Conservation (phyloP, 2,113 vertebrate species). For the Oncorhynchus keta region DNA sequence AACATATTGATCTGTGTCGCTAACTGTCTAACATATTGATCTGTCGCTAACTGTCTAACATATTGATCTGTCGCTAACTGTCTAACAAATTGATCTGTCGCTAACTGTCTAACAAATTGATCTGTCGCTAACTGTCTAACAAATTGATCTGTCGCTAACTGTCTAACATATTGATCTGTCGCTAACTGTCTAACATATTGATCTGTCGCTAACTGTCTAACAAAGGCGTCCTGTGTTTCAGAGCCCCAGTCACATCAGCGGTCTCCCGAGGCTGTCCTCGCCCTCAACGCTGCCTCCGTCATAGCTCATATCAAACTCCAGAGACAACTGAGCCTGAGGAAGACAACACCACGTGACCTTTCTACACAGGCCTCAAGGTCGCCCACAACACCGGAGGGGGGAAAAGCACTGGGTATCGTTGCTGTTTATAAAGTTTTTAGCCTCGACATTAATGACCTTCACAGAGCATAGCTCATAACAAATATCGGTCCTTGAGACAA, state of each 20-base stretch:
- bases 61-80: too few relatives aligned
- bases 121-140: too few relatives aligned
- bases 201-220: neutral
- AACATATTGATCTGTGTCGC: too few relatives aligned
- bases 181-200: too few relatives aligned
- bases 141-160: too few relatives aligned
- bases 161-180: too few relatives aligned
- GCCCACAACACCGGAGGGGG: slow-evolving; percentile 23
- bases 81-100: too few relatives aligned
- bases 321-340: slow-evolving; percentile 61
- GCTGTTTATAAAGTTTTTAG: neutral
- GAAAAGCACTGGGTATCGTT: slow-evolving; percentile 46
- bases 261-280: slow-evolving; percentile 57
- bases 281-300: slow-evolving; percentile 70
- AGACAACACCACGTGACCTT: slow-evolving; percentile 24
- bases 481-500: slow-evolving; percentile 7
- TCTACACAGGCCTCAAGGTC: slow-evolving; percentile 25
- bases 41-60: too few relatives aligned
- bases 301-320: slow-evolving; percentile 77
- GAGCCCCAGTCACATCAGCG: slow-evolving; percentile 40
- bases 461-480: neutral
- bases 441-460: neutral
- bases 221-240: slow-evolving; percentile 44
- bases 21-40: too few relatives aligned
- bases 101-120: too few relatives aligned